A percentile compares a stretch with the other conserved stretches of the same genome.
phyloP scores from a whole-genome alignment of 2,888 invertebrate species.

The Orchesellides sinensis region DNA sequence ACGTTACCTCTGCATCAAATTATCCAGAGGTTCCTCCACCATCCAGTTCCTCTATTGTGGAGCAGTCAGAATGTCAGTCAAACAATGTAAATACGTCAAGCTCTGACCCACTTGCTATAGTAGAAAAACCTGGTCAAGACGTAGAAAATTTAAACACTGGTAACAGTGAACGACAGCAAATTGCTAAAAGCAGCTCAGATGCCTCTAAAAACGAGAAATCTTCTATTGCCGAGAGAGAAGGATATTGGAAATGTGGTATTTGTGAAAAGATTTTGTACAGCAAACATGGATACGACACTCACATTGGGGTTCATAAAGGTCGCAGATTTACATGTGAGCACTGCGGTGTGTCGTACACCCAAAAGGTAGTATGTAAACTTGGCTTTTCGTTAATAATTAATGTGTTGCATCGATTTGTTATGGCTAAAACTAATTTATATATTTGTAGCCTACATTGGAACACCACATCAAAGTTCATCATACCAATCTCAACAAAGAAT shows the following conservation, averaged over 20 bases:
- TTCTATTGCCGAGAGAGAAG: constrained; percentile 25
- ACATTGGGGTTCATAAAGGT: constrained; percentile 78
- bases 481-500: constrained; percentile 68
- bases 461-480: constrained; percentile 71
- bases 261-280: constrained; percentile 76
- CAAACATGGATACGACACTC: constrained; percentile 78
- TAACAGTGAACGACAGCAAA: no score
- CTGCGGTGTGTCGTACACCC: constrained; percentile 80
- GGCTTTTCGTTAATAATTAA: background rate
- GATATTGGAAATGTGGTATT: constrained; percentile 56
- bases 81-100: background rate
- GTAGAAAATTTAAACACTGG: background rate
- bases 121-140: no score
- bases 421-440: background rate
- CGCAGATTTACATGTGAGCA: constrained; percentile 79
- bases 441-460: constrained; percentile 56
- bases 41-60: no score
- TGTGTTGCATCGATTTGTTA: background rate
- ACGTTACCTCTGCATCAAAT: no score
- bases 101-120: no score
- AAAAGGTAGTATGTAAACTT: no score
- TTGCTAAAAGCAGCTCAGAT: no score
- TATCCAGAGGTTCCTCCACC: no score
- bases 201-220: no score
- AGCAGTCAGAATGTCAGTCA: no score